A percentile compares a stretch with the other conserved stretches of the same genome.
These are phyloP conservation scores for Drosophila prosaltans DNA, from an alignment of 1,140 invertebrate species.

Conservation along the genomic window DNA sequence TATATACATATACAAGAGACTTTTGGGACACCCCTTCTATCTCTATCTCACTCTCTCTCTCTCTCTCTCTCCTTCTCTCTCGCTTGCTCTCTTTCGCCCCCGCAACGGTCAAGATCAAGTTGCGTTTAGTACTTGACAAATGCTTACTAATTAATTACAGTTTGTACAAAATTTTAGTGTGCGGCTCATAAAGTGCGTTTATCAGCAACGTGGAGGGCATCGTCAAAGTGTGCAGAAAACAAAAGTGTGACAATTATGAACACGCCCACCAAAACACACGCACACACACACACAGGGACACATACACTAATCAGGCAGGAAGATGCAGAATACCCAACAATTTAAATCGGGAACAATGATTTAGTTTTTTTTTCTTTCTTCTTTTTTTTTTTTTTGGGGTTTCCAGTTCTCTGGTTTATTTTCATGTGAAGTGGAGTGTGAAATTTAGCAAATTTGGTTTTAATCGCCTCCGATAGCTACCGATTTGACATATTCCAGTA, in stretches of 20 bases:
- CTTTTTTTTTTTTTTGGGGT: neutral
- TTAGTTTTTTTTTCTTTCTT: neutral
- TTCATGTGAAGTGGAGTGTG: slow-evolving; percentile 75
- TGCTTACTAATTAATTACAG: slow-evolving; percentile 83
- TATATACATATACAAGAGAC: neutral
- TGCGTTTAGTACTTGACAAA: slow-evolving; percentile 82
- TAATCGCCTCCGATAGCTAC: slow-evolving; percentile 67
- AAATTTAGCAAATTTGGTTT: slow-evolving; percentile 78
- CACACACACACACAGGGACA: slow-evolving; percentile 22
- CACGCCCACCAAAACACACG: slow-evolving; percentile 26
- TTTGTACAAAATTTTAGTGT: slow-evolving; percentile 83
- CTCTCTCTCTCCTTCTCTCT: neutral
- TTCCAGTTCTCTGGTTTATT: slow-evolving; percentile 52
- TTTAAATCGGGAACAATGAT: neutral
- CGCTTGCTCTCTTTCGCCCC: neutral
- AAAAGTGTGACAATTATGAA: slow-evolving; percentile 65
- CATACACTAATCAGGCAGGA: neutral
- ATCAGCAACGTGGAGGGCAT: slow-evolving; percentile 39
- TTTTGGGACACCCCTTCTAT: neutral
- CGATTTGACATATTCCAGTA: slow-evolving; percentile 15
- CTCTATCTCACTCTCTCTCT: neutral
- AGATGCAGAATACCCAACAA: neutral
- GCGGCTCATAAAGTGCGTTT: slow-evolving; percentile 78
- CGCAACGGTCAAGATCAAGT: slow-evolving; percentile 18
- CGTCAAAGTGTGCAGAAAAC: slow-evolving; percentile 69